Evolutionary conservation across 2,888 invertebrate species (phyloP).

Genomic region (Dioctria rufipes): DNA sequence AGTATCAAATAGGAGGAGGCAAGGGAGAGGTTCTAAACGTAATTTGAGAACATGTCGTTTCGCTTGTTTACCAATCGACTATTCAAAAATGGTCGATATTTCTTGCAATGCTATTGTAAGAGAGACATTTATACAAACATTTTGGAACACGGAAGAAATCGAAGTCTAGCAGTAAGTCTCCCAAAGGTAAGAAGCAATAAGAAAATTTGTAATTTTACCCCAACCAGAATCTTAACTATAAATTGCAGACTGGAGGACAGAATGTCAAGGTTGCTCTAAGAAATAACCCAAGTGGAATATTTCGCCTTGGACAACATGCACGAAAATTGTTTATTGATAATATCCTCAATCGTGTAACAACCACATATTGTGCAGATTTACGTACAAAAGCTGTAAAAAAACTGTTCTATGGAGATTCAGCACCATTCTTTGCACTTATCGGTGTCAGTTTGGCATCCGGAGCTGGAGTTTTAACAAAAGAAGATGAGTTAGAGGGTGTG

Average conservation of each 20-base stretch:
- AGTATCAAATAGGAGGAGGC: too few species aligned
- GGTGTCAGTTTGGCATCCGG: slow-evolving; percentile 83
- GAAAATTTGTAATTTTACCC: too few species aligned
- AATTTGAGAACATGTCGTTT: slow-evolving; percentile 72
- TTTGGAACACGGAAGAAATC: slow-evolving; percentile 69
- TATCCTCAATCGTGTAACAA: slow-evolving; percentile 79
- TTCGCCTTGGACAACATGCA: slow-evolving; percentile 76
- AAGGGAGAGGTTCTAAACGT: slow-evolving; percentile 13
- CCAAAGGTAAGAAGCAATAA: slow-evolving; percentile 63
- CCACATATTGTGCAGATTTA: slow-evolving; percentile 77
- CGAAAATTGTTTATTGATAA: slow-evolving; percentile 80
- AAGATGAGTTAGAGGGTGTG: slow-evolving; percentile 83
- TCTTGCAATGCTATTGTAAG: slow-evolving; percentile 73
- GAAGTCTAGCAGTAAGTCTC: slow-evolving; percentile 65
- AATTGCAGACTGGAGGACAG: slow-evolving; percentile 29
- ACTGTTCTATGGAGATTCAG: slow-evolving; percentile 79
- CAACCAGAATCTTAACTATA: too few species aligned
- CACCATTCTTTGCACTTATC: slow-evolving; percentile 82
- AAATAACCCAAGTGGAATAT: slow-evolving; percentile 66
- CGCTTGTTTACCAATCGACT: slow-evolving; percentile 74
- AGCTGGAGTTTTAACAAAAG: slow-evolving; percentile 81
- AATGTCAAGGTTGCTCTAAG: slow-evolving; percentile 50
- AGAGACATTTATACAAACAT: slow-evolving; percentile 73
- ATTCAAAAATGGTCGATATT: slow-evolving; percentile 76
- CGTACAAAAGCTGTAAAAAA: slow-evolving; percentile 77